Base-by-base conservation (phyloP, 2,797 vertebrate genomes). In the Yasuhikotakia modesta region DNA sequence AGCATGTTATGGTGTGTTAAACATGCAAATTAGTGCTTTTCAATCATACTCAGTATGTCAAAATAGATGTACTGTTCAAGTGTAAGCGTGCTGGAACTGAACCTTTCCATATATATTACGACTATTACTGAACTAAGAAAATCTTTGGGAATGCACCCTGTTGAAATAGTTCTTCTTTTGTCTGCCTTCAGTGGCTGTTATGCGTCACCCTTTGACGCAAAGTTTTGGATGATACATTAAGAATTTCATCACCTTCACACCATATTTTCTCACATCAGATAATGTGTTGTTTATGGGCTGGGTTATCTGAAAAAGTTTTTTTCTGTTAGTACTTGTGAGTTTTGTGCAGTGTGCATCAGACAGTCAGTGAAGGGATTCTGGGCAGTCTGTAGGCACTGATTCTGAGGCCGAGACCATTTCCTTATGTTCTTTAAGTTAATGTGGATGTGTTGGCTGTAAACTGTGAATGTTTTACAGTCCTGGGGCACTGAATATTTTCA, bases 141-240 rank as follows among this genome's bases (percentile, higher is more conserved):
- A 53, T 53, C 11, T 57, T 19, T 45, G 61, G 50, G 65, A 66
- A 45, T 4, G 11, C 22, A 12, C 60, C 61, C 3, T 43, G 35
- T 39, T 39, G 10, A 24, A 5, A 61, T 53, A 0, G 17, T 24
- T 46, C 32, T 30, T 73, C 1, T 39, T 27, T 65, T 65, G 21
- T 55, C 21, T 75, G 60, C 32, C 57, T n/a, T 52, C 5, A 39
- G 45, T 53, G 50, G 39, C 16, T 75, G 21, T 27, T 14, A 45
- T 55, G 63, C 66, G 50, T 45, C 73, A 67, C 22, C 11, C n/a
- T n/a, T n/a, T n/a, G n/a, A n/a, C 30, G 35, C 27, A 13, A 53
- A 14, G 48, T 24, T 74, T 43, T 43, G 21, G 10, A 19, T 67
- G 6, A 76, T 43, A 22, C 22, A 57, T 5, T 7, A 17, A 45